Evolutionary conservation across 2,113 vertebrate species (phyloP), one percentile per base, ranked within the genome.

Genomic region (Xyliphius kryptos): DNA sequence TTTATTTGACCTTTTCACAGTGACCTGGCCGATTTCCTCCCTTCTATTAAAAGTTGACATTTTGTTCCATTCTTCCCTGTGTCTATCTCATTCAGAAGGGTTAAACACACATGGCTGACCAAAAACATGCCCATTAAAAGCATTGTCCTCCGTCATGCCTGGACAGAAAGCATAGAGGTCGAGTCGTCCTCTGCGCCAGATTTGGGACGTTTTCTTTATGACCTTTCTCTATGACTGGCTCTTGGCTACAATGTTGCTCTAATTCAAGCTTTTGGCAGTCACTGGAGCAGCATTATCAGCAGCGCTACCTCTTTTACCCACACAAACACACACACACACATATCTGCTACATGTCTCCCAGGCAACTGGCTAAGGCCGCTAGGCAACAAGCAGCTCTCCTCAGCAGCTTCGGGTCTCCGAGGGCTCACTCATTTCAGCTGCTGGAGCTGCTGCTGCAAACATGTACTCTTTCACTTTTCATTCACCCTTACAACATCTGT

Each of bases 1-100:
- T 70, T 56, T 61, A 2, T 11, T 19, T 73, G 67, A 73, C 67
- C 70, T 73, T 76, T 76, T 58, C 61, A 59, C 51, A 62, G 55
- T 70, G 70, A 68, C 70, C 74, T 68, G 47, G 53, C 56, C 58
- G 38, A 68, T 58, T 67, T 65, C 62, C 58, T 70, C 53, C 36
- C 55, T 58, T 70, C 61, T 62, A 76, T 76, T 73, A 76, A 57
- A 64, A 62, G 63, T 50, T 76, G 74, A 76, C 70, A 73, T n/a
- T 76, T 68, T 43, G 21, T 46, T 44, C 54, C 69, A 61, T 61
- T 72, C 61, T 55, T 54, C 50, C 67, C 53, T 21, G 55, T 40
- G 55, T 69, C 67, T 61, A 43, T 38, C 61, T 67, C 52, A 55
- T 53, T 61, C 58, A 61, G 51, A 61, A 61, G 63, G 67, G 67